Evolutionary conservation across 2,888 invertebrate species (phyloP), one percentile per base, ranked within the genome.

Genomic region (Eristalis arbustorum): DNA sequence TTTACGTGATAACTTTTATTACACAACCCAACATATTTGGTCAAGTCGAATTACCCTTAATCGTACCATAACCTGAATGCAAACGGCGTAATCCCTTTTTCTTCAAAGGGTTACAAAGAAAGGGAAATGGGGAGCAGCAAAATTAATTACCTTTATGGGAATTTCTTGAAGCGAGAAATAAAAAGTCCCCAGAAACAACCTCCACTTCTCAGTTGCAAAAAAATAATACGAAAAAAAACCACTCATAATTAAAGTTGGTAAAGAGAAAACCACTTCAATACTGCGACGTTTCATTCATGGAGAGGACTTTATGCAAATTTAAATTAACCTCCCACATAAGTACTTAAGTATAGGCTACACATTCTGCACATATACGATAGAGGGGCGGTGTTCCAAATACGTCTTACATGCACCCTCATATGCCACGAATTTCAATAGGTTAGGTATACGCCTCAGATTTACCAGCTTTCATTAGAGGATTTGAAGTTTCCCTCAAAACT

Each of bases 301-400:
- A n/a, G 62, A 22, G 14, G 63, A 87, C 82, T 79, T 83, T 83
- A 87, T 87, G 78, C 82, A 79, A 87, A 82, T 87, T 83, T 83
- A 79, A 83, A 87, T 87, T 87, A 87, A 87, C 87, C 83, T 83
- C 62, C 82, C 83, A 72, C 74, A 75, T 87, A 82, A 87, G 87
- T 79, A 87, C 83, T 83, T 87, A 83, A 83, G 78, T 87, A 68
- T 72, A 79, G 83, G 75, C 67, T 72, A 79, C 78, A 79, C 83
- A 87, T 72, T 87, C 40, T 79, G 83, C 78, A n/a, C n/a, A 79
- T 75, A 37, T 59, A 75, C 72, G 74, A 66, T 22, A 83, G 72
- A 76, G 8, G 49, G n/a, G 68, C 37, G 25, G 28, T 23, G 77
- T 34, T 42, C 59, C 42, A 34, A 77, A 66, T 77, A 40, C 61